Conservation (phyloP, 2,113 vertebrate species). For the human (Homo sapiens) region DNA sequence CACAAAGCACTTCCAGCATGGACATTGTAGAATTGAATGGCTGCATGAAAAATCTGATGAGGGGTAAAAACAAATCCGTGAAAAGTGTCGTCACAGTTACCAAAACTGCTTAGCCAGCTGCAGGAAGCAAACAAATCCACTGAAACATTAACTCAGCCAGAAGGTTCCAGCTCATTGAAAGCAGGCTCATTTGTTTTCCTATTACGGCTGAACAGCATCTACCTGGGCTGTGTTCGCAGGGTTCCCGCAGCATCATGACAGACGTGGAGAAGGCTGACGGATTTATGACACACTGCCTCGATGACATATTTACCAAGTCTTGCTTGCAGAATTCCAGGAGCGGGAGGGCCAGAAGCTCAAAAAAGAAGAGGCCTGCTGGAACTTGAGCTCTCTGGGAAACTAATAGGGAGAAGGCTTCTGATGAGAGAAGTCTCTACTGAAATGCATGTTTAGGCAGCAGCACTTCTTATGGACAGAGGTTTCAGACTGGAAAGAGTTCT, state of each 20-base stretch:
- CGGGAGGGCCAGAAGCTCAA: not conserved
- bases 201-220: slow-evolving; percentile 10
- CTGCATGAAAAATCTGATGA: not conserved
- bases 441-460: not conserved
- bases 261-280: slow-evolving; percentile 21
- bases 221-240: slow-evolving; percentile 33
- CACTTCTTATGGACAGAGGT: not conserved
- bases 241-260: not conserved
- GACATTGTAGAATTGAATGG: not conserved
- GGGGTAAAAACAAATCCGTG: not conserved
- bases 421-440: not conserved
- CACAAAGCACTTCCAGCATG: slow-evolving; percentile 25
- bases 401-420: not conserved
- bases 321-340: not conserved
- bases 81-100: slow-evolving; percentile 56
- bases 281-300: slow-evolving; percentile 24
- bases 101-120: slow-evolving; percentile 63
- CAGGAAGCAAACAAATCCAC: slow-evolving; percentile 65
- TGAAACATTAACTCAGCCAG: slow-evolving; percentile 47
- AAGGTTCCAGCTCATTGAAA: slow-evolving; percentile 71
- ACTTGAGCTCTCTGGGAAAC: not conserved
- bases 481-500: not conserved
- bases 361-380: not conserved
- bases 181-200: slow-evolving; percentile 43
- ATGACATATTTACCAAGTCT: slow-evolving; percentile 48